These are phyloP conservation scores for Ladona fulva DNA, from an alignment of 1,140 invertebrate species.

Conservation along the genomic window DNA sequence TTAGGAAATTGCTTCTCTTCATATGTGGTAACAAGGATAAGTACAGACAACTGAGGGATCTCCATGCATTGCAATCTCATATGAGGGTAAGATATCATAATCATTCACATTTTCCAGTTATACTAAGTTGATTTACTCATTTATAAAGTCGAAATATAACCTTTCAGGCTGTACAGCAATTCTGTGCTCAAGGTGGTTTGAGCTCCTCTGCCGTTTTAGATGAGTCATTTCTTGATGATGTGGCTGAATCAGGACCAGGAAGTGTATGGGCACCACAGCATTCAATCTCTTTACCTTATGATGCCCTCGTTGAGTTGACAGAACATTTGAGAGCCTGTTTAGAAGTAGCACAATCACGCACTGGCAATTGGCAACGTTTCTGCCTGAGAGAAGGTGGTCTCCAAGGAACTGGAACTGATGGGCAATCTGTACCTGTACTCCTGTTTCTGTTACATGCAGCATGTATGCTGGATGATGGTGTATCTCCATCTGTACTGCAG, in stretches of 20 bases:
- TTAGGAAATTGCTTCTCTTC: slow-evolving; percentile 78
- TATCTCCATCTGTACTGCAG: slow-evolving; percentile 83
- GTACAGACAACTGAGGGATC: slow-evolving; percentile 85
- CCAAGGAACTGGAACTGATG: background rate
- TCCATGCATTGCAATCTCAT: slow-evolving; percentile 79
- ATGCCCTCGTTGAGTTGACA: slow-evolving; percentile 82
- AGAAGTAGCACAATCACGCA: slow-evolving; percentile 84
- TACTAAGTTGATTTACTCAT: no score
- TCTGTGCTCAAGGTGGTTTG: slow-evolving; percentile 49
- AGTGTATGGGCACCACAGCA: background rate
- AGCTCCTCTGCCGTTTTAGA: slow-evolving; percentile 32
- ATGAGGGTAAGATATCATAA: slow-evolving; percentile 47
- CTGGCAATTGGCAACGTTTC: slow-evolving; percentile 91
- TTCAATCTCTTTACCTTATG: slow-evolving; percentile 61
- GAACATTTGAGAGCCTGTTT: slow-evolving; percentile 91
- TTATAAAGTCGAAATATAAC: slow-evolving; percentile 10
- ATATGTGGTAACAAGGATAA: slow-evolving; percentile 94
- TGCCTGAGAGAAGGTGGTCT: slow-evolving; percentile 43
- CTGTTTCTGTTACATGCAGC: slow-evolving; percentile 69
- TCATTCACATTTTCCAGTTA: background rate
- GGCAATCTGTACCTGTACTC: slow-evolving; percentile 61
- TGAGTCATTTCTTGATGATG: background rate
- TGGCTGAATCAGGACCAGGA: background rate
- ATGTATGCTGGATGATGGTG: slow-evolving; percentile 82
- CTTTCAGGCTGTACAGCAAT: slow-evolving; percentile 44